A percentile compares a stretch with the other conserved stretches of the same genome.
These are phyloP conservation scores for Neotoma lepida DNA, from an alignment of 2,113 vertebrate species.

Conservation along the genomic window DNA sequence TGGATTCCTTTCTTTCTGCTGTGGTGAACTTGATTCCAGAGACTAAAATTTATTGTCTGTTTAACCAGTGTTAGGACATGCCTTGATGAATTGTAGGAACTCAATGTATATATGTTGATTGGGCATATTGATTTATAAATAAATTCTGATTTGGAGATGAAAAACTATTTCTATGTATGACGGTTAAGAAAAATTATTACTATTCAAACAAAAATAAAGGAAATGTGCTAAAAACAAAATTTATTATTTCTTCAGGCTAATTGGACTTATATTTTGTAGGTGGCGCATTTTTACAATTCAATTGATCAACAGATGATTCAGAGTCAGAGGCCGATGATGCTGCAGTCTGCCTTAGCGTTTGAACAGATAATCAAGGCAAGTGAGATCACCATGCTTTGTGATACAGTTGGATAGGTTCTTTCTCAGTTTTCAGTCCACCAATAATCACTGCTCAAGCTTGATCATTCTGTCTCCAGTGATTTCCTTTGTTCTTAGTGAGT, in stretches of 20 bases:
- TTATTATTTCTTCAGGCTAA: conserved; percentile 42
- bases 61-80: not conserved
- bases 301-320: conserved; percentile 99
- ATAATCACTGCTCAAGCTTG: not conserved
- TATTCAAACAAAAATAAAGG: conserved; percentile 39
- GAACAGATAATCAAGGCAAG: conserved; percentile 98
- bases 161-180: conserved; percentile 28
- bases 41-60: conserved; percentile 43
- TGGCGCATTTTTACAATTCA: conserved; percentile 99
- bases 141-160: not conserved
- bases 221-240: not conserved
- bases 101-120: not conserved
- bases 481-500: not conserved
- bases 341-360: conserved; percentile 95
- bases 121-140: not conserved
- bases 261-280: conserved; percentile 85
- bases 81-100: conserved; percentile 6
- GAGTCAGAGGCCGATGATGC: conserved; percentile 99
- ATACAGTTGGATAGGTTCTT: not conserved
- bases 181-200: conserved; percentile 18
- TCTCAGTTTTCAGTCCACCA: not conserved
- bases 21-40: not conserved
- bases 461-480: not conserved
- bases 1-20: not conserved
- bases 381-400: conserved; percentile 18